Evolutionary conservation across 2,797 vertebrate species (phyloP).

Genomic region (Eulemur rubriventer): DNA sequence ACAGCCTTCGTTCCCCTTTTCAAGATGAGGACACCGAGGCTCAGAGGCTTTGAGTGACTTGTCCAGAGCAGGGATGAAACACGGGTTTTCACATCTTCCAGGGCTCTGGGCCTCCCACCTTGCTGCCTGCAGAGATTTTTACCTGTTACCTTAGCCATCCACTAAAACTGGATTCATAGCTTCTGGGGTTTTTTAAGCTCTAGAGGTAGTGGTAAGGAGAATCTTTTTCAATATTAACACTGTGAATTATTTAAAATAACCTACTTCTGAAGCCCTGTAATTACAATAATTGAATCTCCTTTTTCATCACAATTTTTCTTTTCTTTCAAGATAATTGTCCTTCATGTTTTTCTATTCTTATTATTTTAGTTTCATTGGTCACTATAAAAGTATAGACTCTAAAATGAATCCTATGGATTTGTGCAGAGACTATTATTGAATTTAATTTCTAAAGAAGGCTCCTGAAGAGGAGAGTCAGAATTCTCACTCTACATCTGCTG

Average conservation of each 20-base stretch:
- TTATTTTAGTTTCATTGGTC: not conserved
- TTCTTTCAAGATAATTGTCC: not conserved
- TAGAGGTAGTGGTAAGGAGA: not conserved
- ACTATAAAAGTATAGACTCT: not conserved
- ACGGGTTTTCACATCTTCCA: not conserved
- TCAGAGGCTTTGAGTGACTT: not conserved
- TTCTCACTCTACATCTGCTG: not conserved
- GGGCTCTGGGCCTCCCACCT: not conserved
- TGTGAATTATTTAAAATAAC: not conserved
- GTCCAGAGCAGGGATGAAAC: not conserved
- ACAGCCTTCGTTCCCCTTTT: not conserved
- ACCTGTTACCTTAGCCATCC: not conserved
- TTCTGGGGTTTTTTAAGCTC: not conserved
- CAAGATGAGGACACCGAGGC: not conserved
- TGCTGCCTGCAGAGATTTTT: not conserved
- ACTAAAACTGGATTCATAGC: not conserved
- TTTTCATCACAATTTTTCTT: not conserved
- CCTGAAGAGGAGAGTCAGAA: not conserved
- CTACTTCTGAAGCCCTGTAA: not conserved
- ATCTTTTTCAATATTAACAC: not conserved
- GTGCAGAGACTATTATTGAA: not conserved
- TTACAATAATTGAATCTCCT: not conserved
- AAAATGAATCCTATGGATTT: not conserved
- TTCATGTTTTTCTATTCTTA: not conserved
- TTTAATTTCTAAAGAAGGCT: not conserved